phyloP scores from a whole-genome alignment of 2,797 vertebrate genomes.

The Macropus fuliginosus region DNA sequence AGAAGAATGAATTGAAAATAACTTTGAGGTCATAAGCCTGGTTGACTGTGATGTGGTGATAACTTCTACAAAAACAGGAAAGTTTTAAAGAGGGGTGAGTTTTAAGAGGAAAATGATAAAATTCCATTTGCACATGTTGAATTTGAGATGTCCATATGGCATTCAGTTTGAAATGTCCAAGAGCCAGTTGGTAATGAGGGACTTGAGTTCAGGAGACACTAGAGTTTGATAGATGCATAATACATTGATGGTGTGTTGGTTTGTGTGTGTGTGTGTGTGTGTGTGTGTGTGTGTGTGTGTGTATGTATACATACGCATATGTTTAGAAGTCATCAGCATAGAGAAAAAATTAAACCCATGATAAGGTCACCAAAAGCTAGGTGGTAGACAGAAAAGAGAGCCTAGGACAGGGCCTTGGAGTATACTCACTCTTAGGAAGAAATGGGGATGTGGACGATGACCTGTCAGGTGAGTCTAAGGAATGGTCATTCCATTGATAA shows the following conservation, averaged over 20 bases:
- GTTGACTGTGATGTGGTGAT: background rate
- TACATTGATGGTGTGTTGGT: background rate
- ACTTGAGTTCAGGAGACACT: background rate
- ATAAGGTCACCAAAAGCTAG: background rate
- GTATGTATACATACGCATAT: background rate
- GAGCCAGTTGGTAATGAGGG: background rate
- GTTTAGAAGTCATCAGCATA: background rate
- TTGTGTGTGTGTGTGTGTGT: too few relatives aligned
- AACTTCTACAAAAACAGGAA: background rate
- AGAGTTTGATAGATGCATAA: background rate
- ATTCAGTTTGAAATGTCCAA: background rate
- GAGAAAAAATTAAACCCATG: background rate
- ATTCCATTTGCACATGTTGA: background rate
- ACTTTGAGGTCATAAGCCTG: background rate
- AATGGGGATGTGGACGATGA: background rate
- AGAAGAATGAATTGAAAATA: background rate
- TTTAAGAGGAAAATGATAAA: background rate
- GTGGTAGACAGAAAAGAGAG: background rate
- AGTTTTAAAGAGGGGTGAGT: background rate
- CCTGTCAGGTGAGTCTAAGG: background rate
- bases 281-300: too few relatives aligned
- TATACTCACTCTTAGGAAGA: background rate
- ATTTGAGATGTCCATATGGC: background rate
- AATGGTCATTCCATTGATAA: background rate
- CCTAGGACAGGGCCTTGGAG: background rate